Conservation (phyloP, 2,113 vertebrate species). For the Calyptomena viridis region DNA sequence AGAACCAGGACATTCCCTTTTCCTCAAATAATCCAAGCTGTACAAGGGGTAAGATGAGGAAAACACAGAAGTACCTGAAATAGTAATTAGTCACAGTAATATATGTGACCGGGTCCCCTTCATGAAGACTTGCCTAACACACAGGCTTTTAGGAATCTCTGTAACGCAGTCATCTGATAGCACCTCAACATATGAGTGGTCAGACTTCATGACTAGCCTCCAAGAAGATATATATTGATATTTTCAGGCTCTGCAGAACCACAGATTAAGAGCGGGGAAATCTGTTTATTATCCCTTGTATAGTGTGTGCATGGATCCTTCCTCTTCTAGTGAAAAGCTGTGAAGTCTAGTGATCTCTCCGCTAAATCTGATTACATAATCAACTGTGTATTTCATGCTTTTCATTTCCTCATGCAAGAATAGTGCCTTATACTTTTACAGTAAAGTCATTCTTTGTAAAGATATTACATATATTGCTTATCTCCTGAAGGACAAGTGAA, state of each 20-base stretch:
- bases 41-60: background rate
- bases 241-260: background rate
- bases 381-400: background rate
- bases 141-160: background rate
- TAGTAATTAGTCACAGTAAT: background rate
- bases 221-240: background rate
- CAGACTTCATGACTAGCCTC: background rate
- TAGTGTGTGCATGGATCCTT: background rate
- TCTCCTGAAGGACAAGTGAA: background rate
- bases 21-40: background rate
- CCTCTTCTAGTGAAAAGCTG: background rate
- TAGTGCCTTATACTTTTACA: background rate
- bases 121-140: background rate
- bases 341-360: background rate
- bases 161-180: background rate
- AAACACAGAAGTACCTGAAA: background rate
- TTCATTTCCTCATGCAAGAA: background rate
- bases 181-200: background rate
- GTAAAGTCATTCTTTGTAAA: background rate
- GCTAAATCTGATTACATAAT: background rate
- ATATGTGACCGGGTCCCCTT: background rate
- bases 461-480: background rate
- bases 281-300: background rate
- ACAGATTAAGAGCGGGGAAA: background rate
- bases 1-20: background rate